Evolutionary conservation across 2,797 vertebrate species (phyloP), one percentile per base, ranked within the genome.

Genomic region (Spinus pinus): DNA sequence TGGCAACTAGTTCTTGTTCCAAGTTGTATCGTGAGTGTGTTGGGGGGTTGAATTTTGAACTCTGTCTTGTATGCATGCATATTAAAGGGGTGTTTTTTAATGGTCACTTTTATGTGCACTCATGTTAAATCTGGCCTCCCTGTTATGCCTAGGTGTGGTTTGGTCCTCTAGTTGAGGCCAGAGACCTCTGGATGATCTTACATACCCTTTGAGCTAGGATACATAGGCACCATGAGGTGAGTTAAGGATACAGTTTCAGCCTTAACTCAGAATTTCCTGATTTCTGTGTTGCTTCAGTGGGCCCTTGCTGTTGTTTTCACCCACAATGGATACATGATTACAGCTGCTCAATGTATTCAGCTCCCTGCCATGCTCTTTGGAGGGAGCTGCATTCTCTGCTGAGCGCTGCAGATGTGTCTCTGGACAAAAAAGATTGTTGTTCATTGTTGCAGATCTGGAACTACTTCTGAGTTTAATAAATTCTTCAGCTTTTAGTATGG

Each of bases 191-290:
- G 96, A 97, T 94, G 93, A 44, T 93, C 89, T 91, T 96, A 83
- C 89, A 95, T 92, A 74, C 91, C 96, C 85, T 96, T 96, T 97
- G 95, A 95, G 96, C 95, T 97, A 97, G 95, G 94, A 97, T 96
- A 96, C 96, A 88, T 97, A 96, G 96, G 95, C 94, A 95, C 95
- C 87, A 89, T 82, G 86, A 97, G 96, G 96, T 96, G 96, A 97
- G 94, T 95, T 96, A 96, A 97, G 96, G 95, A 83, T 87, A 93
- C 87, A 16, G 18, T 88, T 96, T 88, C 70, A 94, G 91, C 96
- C 95, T 97, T 96, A 96, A 96, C 95, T 96, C 96, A 94, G 89
- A 87, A 94, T 94, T 96, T 89, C 62, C 73, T 89, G 81, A 74
- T 87, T 91, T 88, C 87, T 88, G 5, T 93, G 60, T 91, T 95